These are phyloP conservation scores for Sarcophaga rosellei DNA, from an alignment of 2,888 invertebrate species.

Conservation along the genomic window DNA sequence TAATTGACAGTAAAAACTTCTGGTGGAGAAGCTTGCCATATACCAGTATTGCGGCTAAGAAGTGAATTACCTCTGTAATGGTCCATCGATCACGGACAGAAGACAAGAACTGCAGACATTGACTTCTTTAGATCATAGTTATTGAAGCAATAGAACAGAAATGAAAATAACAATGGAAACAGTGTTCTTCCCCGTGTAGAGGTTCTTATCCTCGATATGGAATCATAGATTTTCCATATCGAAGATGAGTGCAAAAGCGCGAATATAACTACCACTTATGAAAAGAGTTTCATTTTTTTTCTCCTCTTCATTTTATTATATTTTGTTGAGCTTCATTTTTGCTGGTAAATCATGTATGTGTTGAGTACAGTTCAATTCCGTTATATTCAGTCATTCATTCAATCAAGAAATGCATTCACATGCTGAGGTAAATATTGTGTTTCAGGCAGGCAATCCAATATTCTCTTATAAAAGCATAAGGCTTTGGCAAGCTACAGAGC, in stretches of 20 bases:
- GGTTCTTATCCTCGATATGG: neutral
- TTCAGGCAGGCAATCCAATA: neutral
- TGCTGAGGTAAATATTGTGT: neutral
- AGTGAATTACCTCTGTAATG: no score
- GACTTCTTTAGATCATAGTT: no score
- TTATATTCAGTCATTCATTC: slow-evolving; percentile 14
- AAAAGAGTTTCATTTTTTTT: neutral
- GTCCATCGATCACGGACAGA: no score
- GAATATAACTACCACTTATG: neutral
- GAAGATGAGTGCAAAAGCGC: neutral
- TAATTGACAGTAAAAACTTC: no score
- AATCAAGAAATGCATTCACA: slow-evolving; percentile 10
- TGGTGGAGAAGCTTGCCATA: no score
- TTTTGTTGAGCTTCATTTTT: slow-evolving; percentile 17
- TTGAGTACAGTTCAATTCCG: neutral
- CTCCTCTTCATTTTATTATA: neutral
- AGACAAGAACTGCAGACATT: no score
- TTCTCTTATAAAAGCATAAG: neutral
- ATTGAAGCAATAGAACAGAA: no score
- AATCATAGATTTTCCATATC: neutral
- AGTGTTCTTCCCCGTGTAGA: neutral
- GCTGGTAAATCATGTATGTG: slow-evolving; percentile 46
- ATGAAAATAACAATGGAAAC: neutral
- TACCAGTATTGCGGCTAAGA: no score
- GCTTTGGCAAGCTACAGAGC: neutral